phyloP scores from a whole-genome alignment of 2,113 vertebrate genomes.

The Salvator merianae region DNA sequence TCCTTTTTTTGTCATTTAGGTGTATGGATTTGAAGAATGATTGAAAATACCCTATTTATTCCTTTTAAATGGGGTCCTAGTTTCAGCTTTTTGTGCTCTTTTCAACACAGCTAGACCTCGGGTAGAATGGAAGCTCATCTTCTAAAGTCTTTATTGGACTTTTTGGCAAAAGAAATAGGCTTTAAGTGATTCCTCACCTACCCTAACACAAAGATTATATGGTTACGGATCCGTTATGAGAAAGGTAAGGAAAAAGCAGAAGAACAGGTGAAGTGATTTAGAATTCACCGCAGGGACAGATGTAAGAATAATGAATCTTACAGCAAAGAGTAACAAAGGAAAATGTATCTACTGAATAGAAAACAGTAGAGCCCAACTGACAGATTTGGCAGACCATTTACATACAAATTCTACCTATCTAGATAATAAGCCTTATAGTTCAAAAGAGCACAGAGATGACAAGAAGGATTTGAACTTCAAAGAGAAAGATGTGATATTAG shows the following conservation, averaged over 20 bases:
- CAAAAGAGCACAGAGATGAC: slow-evolving; percentile 6
- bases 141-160: not conserved
- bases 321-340: slow-evolving; percentile 7
- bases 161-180: not conserved
- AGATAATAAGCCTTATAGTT: slow-evolving; percentile 9
- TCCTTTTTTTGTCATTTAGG: too few species aligned
- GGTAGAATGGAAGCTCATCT: not conserved
- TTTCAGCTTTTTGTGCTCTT: not conserved
- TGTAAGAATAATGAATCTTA: slow-evolving; percentile 29
- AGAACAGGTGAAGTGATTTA: not conserved
- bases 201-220: not conserved
- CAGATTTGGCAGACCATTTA: slow-evolving; percentile 14
- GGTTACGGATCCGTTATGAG: not conserved
- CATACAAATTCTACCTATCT: slow-evolving; percentile 17
- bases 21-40: too few species aligned
- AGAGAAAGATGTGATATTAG: not conserved
- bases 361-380: slow-evolving; percentile 10
- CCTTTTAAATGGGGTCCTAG: too few species aligned
- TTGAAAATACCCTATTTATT: too few species aligned
- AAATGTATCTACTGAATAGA: not conserved
- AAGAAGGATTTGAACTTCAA: slow-evolving; percentile 20
- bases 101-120: not conserved
- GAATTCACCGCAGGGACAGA: slow-evolving; percentile 2
- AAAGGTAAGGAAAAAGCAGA: not conserved
- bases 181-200: not conserved